These are phyloP conservation scores for Philhelius pedissequus DNA, from an alignment of 2,888 invertebrate genomes.

Conservation along the genomic window DNA sequence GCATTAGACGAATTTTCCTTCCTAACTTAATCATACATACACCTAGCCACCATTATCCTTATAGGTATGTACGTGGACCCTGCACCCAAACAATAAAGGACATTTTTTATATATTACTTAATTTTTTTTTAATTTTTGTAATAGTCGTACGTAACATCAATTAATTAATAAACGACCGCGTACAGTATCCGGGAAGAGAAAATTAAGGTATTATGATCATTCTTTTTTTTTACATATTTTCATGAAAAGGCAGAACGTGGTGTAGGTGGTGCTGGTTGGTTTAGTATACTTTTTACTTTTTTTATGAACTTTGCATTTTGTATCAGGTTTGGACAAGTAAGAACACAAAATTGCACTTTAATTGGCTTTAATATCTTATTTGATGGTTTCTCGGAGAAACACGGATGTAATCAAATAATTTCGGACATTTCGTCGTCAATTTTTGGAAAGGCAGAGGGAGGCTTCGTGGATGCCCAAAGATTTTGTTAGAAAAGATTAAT, in stretches of 20 bases:
- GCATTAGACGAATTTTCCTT: slow-evolving; percentile 42
- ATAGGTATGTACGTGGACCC: slow-evolving; percentile 26
- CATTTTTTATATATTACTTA: slow-evolving; percentile 23
- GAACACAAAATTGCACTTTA: slow-evolving; percentile 11
- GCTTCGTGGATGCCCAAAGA: slow-evolving; percentile 8
- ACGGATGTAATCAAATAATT: slow-evolving; percentile 48
- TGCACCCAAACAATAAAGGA: slow-evolving; percentile 62
- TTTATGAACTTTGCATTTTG: slow-evolving; percentile 17
- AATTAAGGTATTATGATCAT: slow-evolving; percentile 11
- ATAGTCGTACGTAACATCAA: slow-evolving; percentile 9
- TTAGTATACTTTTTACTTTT: slow-evolving; percentile 18
- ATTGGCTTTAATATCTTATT: neutral
- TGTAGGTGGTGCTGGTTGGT: slow-evolving; percentile 47
- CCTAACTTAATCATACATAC: neutral
- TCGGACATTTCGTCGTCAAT: slow-evolving; percentile 24
- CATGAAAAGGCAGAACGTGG: slow-evolving; percentile 49
- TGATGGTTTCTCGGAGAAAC: neutral
- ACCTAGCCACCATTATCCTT: slow-evolving; percentile 50
- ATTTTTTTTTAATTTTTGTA: neutral
- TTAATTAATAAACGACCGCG: slow-evolving; percentile 57
- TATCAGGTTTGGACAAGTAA: slow-evolving; percentile 1
- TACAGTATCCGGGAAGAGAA: slow-evolving; percentile 47
- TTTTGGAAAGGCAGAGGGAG: slow-evolving; percentile 10
- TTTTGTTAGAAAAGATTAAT: slow-evolving; percentile 6
- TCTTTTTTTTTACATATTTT: slow-evolving; percentile 10